These are phyloP conservation scores for Euzophera pinguis DNA, from an alignment of 2,888 invertebrate species.

Conservation along the genomic window DNA sequence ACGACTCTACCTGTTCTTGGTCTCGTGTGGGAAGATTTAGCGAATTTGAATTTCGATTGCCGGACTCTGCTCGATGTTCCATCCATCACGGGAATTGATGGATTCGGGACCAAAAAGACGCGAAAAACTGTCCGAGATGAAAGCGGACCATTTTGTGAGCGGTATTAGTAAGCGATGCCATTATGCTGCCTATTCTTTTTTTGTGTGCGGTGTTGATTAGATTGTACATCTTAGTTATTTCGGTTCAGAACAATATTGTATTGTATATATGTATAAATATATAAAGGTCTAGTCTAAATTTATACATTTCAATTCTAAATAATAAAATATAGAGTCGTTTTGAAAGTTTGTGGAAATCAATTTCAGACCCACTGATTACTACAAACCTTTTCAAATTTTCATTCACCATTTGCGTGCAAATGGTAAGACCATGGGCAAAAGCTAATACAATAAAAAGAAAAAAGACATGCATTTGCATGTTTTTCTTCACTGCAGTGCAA, in stretches of 20 bases:
- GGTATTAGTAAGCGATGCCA: conserved; percentile 66
- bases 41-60: conserved; percentile 79
- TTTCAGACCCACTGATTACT: too few relatives aligned
- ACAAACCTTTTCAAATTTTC: too few relatives aligned
- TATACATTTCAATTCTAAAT: too few relatives aligned
- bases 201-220: conserved; percentile 17
- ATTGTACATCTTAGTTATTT: conserved; percentile 4
- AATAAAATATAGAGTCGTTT: too few relatives aligned
- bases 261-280: too few relatives aligned
- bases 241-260: not conserved
- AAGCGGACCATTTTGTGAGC: conserved; percentile 65
- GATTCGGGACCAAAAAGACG: conserved; percentile 74
- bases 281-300: too few relatives aligned
- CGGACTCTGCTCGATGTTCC: conserved; percentile 58
- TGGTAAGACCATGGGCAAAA: too few relatives aligned
- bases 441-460: too few relatives aligned
- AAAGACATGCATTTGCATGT: too few relatives aligned
- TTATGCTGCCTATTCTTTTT: conserved; percentile 53
- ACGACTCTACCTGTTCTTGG: conserved; percentile 73
- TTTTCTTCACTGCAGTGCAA: too few relatives aligned
- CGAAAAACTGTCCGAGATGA: conserved; percentile 62
- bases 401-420: too few relatives aligned
- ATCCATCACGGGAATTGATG: conserved; percentile 79
- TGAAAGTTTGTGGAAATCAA: too few relatives aligned
- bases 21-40: conserved; percentile 77